phyloP scores from a whole-genome alignment of 2,113 vertebrate genomes.

The Gymnarchus niloticus region DNA sequence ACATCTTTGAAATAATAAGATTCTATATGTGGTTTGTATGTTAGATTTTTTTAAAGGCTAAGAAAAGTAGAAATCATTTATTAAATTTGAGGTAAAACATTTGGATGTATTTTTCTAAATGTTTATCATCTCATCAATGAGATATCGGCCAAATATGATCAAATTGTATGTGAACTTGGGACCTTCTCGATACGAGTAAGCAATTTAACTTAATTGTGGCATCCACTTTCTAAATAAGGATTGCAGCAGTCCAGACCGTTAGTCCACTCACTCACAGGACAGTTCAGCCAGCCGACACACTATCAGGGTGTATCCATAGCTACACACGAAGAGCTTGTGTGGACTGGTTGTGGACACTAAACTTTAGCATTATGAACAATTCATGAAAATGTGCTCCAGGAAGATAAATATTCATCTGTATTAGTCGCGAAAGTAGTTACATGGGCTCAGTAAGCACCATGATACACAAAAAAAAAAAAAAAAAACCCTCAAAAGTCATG shows the following conservation, averaged over 20 bases:
- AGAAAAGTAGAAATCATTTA: too few relatives aligned
- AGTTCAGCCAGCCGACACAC: too few relatives aligned
- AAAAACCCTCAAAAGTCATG: not conserved
- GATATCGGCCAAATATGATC: too few relatives aligned
- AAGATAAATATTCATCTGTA: not conserved
- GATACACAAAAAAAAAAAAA: not conserved
- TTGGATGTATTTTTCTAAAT: too few relatives aligned
- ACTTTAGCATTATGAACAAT: not conserved
- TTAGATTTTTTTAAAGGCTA: too few relatives aligned
- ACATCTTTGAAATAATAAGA: not conserved
- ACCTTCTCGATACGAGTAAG: not conserved
- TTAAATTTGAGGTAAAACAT: too few relatives aligned
- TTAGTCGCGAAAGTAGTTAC: not conserved
- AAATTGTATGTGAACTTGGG: not conserved
- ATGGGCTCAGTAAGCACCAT: not conserved
- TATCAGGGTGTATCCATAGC: too few relatives aligned
- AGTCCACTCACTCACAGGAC: not conserved
- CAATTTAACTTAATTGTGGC: not conserved
- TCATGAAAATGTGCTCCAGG: not conserved
- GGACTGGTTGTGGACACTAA: not conserved
- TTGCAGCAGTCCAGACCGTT: not conserved
- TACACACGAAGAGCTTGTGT: not conserved
- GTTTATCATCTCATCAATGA: too few relatives aligned
- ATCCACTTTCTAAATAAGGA: not conserved
- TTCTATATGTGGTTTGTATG: too few relatives aligned